phyloP scores from a whole-genome alignment of 2,888 invertebrate species.

The Xestia xanthographa region DNA sequence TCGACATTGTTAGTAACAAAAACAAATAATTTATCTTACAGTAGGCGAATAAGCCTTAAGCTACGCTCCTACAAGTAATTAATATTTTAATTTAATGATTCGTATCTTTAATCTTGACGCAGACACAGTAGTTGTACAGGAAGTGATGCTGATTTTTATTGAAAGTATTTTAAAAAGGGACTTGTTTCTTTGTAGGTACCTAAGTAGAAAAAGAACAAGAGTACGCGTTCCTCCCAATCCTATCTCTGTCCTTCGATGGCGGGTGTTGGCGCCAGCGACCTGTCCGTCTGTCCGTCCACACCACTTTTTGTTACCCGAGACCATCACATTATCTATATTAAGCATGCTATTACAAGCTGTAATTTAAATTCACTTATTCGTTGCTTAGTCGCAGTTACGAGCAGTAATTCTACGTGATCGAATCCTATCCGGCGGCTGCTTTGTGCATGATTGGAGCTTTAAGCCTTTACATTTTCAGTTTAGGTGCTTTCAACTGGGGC shows the following conservation, averaged over 20 bases:
- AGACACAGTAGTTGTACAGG: constrained; percentile 47
- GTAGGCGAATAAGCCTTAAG: constrained; percentile 11
- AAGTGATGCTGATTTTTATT: constrained; percentile 49
- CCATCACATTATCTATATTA: constrained; percentile 59
- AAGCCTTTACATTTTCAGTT: constrained; percentile 28
- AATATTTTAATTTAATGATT: constrained; percentile 58
- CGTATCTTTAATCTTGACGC: constrained; percentile 52
- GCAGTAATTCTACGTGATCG: constrained; percentile 51
- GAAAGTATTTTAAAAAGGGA: constrained; percentile 47
- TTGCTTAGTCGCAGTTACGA: constrained; percentile 55
- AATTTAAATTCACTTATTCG: constrained; percentile 66
- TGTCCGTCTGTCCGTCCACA: constrained; percentile 44
- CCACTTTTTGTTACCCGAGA: constrained; percentile 64
- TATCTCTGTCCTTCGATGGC: constrained; percentile 56
- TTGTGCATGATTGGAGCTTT: constrained; percentile 46
- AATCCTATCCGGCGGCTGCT: constrained; percentile 52
- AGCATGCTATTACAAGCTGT: constrained; percentile 59
- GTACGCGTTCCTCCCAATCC: constrained; percentile 36
- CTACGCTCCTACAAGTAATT: constrained; percentile 35
- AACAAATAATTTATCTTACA: constrained; percentile 4
- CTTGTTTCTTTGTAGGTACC: constrained; percentile 44
- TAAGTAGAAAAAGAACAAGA: constrained; percentile 35
- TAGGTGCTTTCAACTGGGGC: constrained; percentile 25
- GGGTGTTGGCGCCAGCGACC: constrained; percentile 60
- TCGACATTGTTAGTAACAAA: neutral